phyloP scores from a whole-genome alignment of 2,113 vertebrate genomes.

The Malaclemys terrapin region DNA sequence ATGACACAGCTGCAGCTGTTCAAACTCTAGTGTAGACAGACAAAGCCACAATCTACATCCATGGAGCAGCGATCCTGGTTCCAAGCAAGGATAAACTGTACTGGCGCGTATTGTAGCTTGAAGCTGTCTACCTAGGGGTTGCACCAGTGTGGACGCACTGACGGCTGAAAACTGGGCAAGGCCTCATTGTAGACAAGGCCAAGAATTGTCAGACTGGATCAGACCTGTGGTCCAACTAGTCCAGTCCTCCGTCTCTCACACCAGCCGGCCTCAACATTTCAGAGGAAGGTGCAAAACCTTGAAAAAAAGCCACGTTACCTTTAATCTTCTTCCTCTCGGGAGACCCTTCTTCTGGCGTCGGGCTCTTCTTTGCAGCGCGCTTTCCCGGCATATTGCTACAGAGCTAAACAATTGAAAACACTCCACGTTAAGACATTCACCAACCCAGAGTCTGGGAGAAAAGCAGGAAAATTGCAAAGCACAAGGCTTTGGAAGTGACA shows the following conservation, averaged over 20 bases:
- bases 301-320: conserved; percentile 67
- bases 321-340: conserved; percentile 85
- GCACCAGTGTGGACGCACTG: background rate
- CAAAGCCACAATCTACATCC: background rate
- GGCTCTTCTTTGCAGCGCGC: conserved; percentile 81
- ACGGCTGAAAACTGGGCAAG: background rate
- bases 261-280: background rate
- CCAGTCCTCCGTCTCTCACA: background rate
- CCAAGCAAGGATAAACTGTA: background rate
- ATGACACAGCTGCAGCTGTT: background rate
- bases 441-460: background rate
- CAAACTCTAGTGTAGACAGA: background rate
- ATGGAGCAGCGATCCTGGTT: background rate
- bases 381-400: conserved; percentile 84
- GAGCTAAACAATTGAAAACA: background rate
- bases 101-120: background rate
- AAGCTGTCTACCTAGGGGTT: background rate
- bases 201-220: background rate
- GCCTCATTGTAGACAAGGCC: background rate
- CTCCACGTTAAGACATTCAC: rapidly evolving
- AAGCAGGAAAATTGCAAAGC: background rate
- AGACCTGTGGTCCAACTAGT: background rate
- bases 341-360: conserved; percentile 65
- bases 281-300: rapidly evolving
- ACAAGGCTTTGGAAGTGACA: background rate